A percentile compares a stretch with the other conserved stretches of the same genome.
These are phyloP conservation scores for Tenthredo amoena DNA, from an alignment of 2,888 invertebrate genomes.

Conservation along the genomic window DNA sequence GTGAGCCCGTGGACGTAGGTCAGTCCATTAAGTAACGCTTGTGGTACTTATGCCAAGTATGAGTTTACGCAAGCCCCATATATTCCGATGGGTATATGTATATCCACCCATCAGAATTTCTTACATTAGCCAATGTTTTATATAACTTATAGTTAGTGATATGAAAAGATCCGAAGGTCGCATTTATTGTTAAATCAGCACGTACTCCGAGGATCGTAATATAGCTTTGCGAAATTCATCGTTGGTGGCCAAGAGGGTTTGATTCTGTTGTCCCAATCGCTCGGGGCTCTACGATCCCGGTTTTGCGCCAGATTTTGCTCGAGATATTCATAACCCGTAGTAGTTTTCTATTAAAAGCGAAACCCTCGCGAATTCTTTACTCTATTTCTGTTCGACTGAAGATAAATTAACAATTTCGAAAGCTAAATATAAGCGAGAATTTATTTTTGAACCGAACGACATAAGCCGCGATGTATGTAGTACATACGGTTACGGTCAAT, in stretches of 20 bases:
- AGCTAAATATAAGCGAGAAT: slow-evolving; percentile 4
- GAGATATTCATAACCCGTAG: not conserved
- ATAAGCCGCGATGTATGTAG: not conserved
- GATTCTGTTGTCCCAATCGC: not conserved
- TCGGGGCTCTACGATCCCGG: not conserved
- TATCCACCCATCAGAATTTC: not conserved
- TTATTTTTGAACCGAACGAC: not conserved
- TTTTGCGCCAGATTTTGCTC: slow-evolving; percentile 10
- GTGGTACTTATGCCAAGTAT: not conserved
- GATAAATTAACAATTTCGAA: not conserved
- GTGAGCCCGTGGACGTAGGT: slow-evolving; percentile 17
- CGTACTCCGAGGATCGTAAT: not conserved
- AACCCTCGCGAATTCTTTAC: not conserved
- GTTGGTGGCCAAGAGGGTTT: not conserved
- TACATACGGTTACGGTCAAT: too few relatives aligned
- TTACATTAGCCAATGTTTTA: slow-evolving; percentile 8
- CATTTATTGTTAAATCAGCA: slow-evolving; percentile 25
- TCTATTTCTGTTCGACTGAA: slow-evolving; percentile 1
- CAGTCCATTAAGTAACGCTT: slow-evolving; percentile 12
- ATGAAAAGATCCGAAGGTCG: slow-evolving; percentile 4
- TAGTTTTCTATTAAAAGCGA: slow-evolving; percentile 22
- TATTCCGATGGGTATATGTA: not conserved
- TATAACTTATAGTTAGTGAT: not conserved
- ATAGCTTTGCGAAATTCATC: slow-evolving; percentile 19
- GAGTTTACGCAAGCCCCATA: slow-evolving; percentile 14